phyloP scores from a whole-genome alignment of 2,797 vertebrate species.

The Tarsius wallacei region DNA sequence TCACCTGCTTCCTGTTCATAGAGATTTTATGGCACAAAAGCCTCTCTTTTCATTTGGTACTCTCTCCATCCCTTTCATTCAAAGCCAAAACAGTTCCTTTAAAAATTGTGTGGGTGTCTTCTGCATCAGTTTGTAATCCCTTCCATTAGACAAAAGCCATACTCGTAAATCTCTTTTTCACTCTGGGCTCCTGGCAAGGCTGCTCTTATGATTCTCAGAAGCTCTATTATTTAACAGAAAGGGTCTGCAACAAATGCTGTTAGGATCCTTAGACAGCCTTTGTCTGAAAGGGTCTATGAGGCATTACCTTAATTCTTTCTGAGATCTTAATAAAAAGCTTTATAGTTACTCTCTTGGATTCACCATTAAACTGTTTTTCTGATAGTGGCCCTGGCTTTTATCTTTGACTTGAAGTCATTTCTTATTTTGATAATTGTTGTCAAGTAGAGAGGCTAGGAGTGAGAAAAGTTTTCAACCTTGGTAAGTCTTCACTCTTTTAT shows the following conservation, averaged over 20 bases:
- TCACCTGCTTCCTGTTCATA: background rate
- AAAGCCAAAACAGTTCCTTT: background rate
- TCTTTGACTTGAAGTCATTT: background rate
- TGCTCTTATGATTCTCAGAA: background rate
- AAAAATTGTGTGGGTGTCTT: constrained; percentile 56
- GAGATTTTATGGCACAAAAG: background rate
- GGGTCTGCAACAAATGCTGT: background rate
- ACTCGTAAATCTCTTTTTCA: background rate
- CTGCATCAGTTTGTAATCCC: constrained; percentile 28
- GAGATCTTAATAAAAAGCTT: background rate
- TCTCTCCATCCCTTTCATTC: background rate
- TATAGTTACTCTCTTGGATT: background rate
- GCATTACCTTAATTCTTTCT: background rate
- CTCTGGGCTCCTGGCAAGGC: background rate
- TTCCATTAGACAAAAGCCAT: background rate
- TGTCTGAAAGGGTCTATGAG: background rate
- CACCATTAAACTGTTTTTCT: background rate
- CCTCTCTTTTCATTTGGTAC: background rate
- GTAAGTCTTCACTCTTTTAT: background rate
- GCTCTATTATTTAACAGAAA: background rate
- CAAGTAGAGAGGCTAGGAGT: background rate
- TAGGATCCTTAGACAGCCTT: background rate
- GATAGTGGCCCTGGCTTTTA: background rate
- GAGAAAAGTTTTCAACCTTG: background rate
- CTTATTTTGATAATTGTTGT: background rate